These are phyloP conservation scores for Oncorhynchus nerka DNA, from an alignment of 2,113 vertebrate genomes.

Conservation along the genomic window DNA sequence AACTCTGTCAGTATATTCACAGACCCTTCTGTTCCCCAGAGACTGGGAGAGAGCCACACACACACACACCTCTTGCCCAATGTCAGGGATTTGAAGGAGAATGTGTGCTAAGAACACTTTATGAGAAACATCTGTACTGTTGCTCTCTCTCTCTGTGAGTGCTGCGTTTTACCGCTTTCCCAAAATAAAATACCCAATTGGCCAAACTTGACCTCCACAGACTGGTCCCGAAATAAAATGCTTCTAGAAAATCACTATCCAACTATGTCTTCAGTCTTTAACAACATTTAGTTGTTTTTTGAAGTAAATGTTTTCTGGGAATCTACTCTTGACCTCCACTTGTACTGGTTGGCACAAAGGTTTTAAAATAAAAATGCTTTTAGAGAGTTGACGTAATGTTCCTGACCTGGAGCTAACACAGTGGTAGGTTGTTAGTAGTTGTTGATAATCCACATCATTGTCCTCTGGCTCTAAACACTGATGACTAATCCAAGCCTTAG, in stretches of 20 bases:
- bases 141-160: neutral
- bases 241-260: conserved; percentile 34
- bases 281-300: neutral
- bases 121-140: neutral
- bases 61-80: neutral
- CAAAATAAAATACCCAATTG: neutral
- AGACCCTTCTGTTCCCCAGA: neutral
- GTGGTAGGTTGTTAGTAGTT: conserved; percentile 22
- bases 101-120: neutral
- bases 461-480: conserved; percentile 39
- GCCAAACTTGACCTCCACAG: too few species aligned
- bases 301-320: neutral
- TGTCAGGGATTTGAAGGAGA: neutral
- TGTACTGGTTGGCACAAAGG: conserved; percentile 11
- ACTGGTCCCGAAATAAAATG: neutral
- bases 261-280: neutral
- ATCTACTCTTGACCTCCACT: conserved; percentile 2
- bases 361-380: conserved; percentile 58
- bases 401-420: conserved; percentile 38
- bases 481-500: conserved; percentile 72
- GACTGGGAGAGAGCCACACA: neutral
- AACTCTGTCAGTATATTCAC: neutral
- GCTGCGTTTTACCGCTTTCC: neutral
- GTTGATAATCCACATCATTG: conserved; percentile 24
- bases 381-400: conserved; percentile 21